Conservation (phyloP, 2,113 vertebrate genomes). For the Zosterops hypoxanthus region DNA sequence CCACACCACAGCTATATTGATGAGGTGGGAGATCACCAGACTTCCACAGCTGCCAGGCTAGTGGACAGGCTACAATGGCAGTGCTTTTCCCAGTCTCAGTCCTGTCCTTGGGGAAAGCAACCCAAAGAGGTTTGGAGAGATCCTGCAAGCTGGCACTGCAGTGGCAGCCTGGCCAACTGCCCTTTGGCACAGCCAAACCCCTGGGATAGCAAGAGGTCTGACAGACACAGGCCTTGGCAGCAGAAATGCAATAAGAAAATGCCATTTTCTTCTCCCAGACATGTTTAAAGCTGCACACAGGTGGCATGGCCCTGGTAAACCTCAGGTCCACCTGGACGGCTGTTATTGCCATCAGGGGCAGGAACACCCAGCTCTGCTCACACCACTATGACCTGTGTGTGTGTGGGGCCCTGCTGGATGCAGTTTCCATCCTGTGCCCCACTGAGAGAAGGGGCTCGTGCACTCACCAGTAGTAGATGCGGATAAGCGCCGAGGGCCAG, state of each 20-base stretch:
- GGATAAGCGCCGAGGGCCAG: constrained; percentile 86
- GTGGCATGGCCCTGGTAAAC: not conserved
- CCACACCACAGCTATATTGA: not conserved
- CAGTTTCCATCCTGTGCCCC: not conserved
- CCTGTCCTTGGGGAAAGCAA: not conserved
- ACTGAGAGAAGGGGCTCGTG: fast-evolving
- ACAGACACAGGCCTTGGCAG: not conserved
- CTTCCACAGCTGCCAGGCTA: not conserved
- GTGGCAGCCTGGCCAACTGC: not conserved
- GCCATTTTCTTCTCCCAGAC: not conserved
- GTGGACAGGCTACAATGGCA: fast-evolving
- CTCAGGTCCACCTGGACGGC: too few relatives aligned
- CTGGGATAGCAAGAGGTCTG: not conserved
- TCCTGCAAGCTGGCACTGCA: not conserved
- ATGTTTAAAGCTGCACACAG: not conserved
- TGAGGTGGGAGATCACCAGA: not conserved
- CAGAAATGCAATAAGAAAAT: not conserved
- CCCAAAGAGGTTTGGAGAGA: not conserved
- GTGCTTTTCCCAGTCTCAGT: not conserved
- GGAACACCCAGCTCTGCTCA: not conserved
- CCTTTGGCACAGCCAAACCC: not conserved
- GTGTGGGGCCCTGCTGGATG: too few relatives aligned
- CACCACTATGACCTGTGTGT: fast-evolving
- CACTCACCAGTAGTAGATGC: constrained; percentile 91
- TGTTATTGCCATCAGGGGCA: fast-evolving